A percentile compares a stretch with the other conserved stretches of the same genome.
These are phyloP conservation scores for Drosophila kurseongensis DNA, from an alignment of 1,140 invertebrate species.

Conservation along the genomic window DNA sequence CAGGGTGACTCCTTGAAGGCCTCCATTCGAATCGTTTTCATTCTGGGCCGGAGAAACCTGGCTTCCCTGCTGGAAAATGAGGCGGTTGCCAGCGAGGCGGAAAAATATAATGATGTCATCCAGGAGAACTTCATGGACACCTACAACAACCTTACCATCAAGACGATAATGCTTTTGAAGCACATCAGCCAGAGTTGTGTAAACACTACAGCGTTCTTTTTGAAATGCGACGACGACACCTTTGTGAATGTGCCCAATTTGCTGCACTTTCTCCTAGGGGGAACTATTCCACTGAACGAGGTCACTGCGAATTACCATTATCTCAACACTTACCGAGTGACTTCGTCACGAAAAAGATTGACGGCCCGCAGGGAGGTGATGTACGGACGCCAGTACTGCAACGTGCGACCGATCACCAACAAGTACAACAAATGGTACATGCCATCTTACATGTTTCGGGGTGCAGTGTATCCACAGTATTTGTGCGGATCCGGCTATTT, in stretches of 20 bases:
- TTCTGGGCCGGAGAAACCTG: conserved; percentile 57
- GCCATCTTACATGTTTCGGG: conserved; percentile 92
- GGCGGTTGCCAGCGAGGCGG: conserved; percentile 58
- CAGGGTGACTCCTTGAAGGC: conserved; percentile 26
- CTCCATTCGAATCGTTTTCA: conserved; percentile 62
- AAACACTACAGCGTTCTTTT: conserved; percentile 87
- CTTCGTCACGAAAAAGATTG: conserved; percentile 51
- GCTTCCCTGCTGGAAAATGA: conserved; percentile 57
- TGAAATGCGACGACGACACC: conserved; percentile 94
- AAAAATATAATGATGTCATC: conserved; percentile 90
- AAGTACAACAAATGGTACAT: conserved; percentile 92
- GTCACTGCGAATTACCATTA: conserved; percentile 67
- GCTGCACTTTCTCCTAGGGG: conserved; percentile 84
- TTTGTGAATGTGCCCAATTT: conserved; percentile 91
- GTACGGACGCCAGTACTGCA: conserved; percentile 90
- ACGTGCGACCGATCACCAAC: conserved; percentile 89
- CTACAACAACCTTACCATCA: conserved; percentile 90
- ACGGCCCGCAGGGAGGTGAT: conserved; percentile 85
- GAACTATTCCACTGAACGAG: conserved; percentile 78
- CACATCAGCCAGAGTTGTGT: conserved; percentile 90
- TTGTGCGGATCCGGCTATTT: conserved; percentile 94
- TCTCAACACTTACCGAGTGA: conserved; percentile 39
- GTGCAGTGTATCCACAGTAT: conserved; percentile 91
- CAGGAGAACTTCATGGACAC: conserved; percentile 95
- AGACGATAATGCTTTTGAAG: conserved; percentile 94